Base-by-base conservation (phyloP, 2,888 invertebrate species). In the Holacanthella duospinosa region DNA sequence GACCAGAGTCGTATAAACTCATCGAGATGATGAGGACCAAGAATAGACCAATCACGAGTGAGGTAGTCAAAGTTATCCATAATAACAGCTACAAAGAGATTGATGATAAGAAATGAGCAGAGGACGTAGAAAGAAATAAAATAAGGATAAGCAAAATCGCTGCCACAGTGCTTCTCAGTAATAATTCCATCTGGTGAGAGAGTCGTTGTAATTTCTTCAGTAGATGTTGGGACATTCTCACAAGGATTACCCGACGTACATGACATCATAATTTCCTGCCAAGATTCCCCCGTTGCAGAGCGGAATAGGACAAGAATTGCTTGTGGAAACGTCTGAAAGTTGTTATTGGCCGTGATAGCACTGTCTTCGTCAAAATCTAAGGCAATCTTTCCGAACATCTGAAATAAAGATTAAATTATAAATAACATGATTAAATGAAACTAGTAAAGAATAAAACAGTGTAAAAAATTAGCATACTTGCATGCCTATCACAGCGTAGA, bases 11-110 rank as follows among this genome's bases (percentile, higher is more conserved):
- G 77, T 29, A 83, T 82, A 76, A 83, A 83, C 75, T 84, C 83
- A 68, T 83, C 83, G 61, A 83, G 75, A 75, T 83, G 83, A 75
- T 83, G 83, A 1, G 83, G 83, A 1, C 83, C 83, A n/a, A 83
- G 77, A 72, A 83, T 83, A 21, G 82, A 82, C 83, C 83, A 84
- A 76, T 83, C 83, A 64, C 83, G 76, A 4, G 83, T 84, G 68
- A 83, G 76, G 74, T 83, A 84, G 75, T 83, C 83, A 76, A 84
- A 83, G 75, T 83, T 83, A 75, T 83, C 83, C 82, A 82, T 82
- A 71, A 82, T 82, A 74, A 83, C 83, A 72, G 83, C 83, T 60
- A 84, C 83, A 76, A 84, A 84, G 72, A 84, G 75, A 75, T 83
- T 83, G 74, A 83, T 81, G 68, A 83, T 81, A 74, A 83, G 75